Base-by-base conservation (phyloP, 2,888 invertebrate genomes). In the Perdita meconis region DNA sequence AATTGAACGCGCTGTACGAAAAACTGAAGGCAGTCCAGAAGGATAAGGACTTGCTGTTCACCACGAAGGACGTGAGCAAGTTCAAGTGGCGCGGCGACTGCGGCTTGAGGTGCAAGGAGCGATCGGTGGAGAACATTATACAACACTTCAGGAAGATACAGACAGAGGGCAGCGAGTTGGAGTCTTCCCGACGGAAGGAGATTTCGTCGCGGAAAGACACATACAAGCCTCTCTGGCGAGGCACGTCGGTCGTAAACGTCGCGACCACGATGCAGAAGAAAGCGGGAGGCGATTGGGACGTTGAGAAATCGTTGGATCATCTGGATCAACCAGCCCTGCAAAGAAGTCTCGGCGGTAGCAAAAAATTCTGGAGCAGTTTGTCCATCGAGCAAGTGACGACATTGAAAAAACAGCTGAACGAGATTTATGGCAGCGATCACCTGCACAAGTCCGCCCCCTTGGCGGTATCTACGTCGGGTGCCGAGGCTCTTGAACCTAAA, bases 41-140 rank as follows among this genome's bases (percentile, higher is more conserved):
- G 82, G 96, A 97, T 87, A 96, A 96, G 80, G 97, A 97, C 89
- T 96, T 98, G 86, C 93, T 97, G 19, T 98, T 96, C 92, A 95
- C 95, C 56, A 95, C 97, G 0, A 95, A 95, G 87, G 96, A 96
- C 86, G 93, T 95, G 0, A 95, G 95, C 68, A 95, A 95, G 57
- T 94, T 95, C 55, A 95, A 95, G 78, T 98, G 98, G 98, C 95
- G 94, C 78, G 95, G 95, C 38, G 95, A 96, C 67, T 93, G 93
- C 30, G 96, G 97, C 0, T 93, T 98, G 42, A 94, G 96, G 86
- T 95, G 95, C 44, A 97, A 97, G 90, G 97, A 97, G 90, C 96
- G 96, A 89, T 97, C 98, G 0, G 97, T 98, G 0, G 97, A 97
- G 91, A 96, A 98, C 92, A 94, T 98, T 10, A 95, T 96, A 86